Conservation (phyloP, 2,113 vertebrate genomes). For the Gopherus evgoodei region DNA sequence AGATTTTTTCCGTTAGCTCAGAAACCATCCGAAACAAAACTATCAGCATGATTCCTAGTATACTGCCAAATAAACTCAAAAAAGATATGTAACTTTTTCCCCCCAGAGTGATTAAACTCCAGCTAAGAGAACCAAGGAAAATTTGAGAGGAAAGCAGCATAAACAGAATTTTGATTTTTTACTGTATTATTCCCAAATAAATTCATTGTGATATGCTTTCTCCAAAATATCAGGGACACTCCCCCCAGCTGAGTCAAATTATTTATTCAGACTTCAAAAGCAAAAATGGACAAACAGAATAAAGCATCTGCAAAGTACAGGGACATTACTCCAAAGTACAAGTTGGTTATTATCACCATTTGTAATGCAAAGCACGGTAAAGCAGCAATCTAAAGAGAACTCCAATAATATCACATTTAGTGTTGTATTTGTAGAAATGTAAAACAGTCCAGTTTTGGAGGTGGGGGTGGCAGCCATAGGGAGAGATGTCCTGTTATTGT, state of each 20-base stretch:
- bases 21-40: too few species aligned
- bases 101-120: not conserved
- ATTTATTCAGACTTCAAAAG: not conserved
- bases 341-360: not conserved
- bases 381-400: not conserved
- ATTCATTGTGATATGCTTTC: not conserved
- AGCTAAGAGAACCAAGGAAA: not conserved
- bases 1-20: constrained; percentile 26
- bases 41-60: constrained; percentile 37
- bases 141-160: not conserved
- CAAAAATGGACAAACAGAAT: not conserved
- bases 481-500: not conserved
- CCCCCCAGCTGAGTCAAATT: not conserved
- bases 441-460: not conserved
- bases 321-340: not conserved
- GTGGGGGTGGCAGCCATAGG: too few species aligned
- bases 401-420: not conserved
- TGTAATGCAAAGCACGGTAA: not conserved
- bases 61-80: constrained; percentile 42
- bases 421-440: not conserved
- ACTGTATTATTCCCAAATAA: not conserved
- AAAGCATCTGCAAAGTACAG: not conserved
- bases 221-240: not conserved
- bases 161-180: not conserved
- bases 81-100: not conserved